Conservation (phyloP, 2,113 vertebrate genomes). For the Chelonoidis abingdonii region DNA sequence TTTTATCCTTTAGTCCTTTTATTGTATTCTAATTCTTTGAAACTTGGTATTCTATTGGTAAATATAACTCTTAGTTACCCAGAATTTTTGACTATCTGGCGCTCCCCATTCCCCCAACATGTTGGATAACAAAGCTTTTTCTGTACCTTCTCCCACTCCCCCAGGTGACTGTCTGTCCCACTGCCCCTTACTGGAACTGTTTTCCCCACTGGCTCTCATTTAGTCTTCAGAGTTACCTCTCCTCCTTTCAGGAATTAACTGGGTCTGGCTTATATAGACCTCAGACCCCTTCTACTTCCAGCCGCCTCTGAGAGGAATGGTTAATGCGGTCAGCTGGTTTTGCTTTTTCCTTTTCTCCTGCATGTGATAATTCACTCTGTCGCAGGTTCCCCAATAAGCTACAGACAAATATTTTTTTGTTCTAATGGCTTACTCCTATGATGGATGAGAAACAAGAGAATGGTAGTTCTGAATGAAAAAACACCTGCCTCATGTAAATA, state of each 20-base stretch:
- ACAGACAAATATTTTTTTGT: background rate
- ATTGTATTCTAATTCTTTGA: no score
- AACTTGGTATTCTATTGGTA: no score
- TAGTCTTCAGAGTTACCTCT: background rate
- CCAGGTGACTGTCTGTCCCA: background rate
- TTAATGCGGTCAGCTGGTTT: background rate
- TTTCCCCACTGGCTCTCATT: background rate
- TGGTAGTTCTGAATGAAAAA: background rate
- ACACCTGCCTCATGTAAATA: background rate
- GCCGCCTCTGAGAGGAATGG: background rate
- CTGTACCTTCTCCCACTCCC: background rate
- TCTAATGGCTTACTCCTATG: background rate
- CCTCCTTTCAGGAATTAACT: background rate
- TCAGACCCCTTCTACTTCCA: background rate
- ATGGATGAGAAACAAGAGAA: background rate
- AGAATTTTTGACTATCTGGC: no score
- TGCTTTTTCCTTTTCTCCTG: background rate
- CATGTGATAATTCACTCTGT: background rate
- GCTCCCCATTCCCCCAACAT: no score
- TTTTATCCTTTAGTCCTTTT: no score
- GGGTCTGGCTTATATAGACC: background rate
- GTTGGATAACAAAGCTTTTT: no score
- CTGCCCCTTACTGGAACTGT: background rate
- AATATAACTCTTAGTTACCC: no score
- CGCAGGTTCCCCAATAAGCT: background rate